Conservation (phyloP, 2,797 vertebrate genomes). For the Lutjanus campechanus region DNA sequence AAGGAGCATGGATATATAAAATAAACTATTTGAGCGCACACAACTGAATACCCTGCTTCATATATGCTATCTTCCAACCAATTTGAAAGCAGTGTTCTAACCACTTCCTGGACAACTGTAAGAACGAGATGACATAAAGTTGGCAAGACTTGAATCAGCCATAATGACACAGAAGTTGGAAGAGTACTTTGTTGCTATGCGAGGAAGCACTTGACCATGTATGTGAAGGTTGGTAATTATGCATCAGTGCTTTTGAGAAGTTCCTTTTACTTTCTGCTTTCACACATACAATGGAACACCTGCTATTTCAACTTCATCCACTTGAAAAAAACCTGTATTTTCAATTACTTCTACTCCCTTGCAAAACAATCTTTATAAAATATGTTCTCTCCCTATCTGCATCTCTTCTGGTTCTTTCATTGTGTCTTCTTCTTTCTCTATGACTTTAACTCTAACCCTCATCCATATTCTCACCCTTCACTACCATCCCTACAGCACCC, state of each 20-base stretch:
- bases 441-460: constrained; percentile 30
- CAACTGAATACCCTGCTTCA: not conserved
- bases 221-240: not conserved
- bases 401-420: constrained; percentile 15
- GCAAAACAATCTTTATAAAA: constrained; percentile 31
- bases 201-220: not conserved
- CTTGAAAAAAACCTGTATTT: not conserved
- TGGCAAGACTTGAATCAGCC: not conserved
- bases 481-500: constrained; percentile 12
- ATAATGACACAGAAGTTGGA: not conserved
- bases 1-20: not conserved
- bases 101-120: not conserved
- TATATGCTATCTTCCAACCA: not conserved
- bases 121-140: too few relatives aligned
- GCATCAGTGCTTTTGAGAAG: not conserved
- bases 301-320: constrained; percentile 5
- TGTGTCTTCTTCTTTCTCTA: not conserved
- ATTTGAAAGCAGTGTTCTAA: not conserved
- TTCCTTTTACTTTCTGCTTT: not conserved
- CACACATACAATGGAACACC: not conserved
- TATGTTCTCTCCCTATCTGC: constrained; percentile 28
- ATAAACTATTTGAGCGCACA: not conserved
- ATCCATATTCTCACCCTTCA: constrained; percentile 38
- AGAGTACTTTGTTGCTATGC: not conserved
- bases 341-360: constrained; percentile 37